Base-by-base conservation (phyloP, 1,140 invertebrate species). In the Apis cerana region DNA sequence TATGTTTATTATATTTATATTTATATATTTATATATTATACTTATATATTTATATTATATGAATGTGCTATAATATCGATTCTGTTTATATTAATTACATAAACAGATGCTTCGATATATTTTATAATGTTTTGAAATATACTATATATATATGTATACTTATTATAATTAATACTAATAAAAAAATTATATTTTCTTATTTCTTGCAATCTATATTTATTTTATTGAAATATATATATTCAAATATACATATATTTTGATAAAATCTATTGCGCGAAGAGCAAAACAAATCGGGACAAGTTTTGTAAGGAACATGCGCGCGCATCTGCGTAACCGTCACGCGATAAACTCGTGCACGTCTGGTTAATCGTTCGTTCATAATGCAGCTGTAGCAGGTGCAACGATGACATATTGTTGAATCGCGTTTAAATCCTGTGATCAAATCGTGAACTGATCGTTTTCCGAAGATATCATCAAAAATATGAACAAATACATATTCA, bases 371-470 rank as follows among this genome's bases (percentile, higher is more conserved):
- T 52, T 17, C 15, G 65, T 61, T 48, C 23, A 59, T 62, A 54
- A 58, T 85, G 82, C 70, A 80, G 64, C 74, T 80, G 75, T 27
- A 64, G 81, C 84, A 85, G 75, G 82, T 85, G 82, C 75, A 83
- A 8, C 52, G 43, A 13, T 50, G 33, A 62, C 27, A 12, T 50
- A 19, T 64, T 11, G 13, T 69, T n/a, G 27, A 70, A 8, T 82
- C 56, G 58, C 17, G 33, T 54, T 19, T 56, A 54, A 62, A 50
- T 8, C 21, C 67, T 2, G 21, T 50, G 67, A n/a, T 33, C 68
- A 50, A 70, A 27, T 70, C 48, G 0, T 1, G 1, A 13, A 70
- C 21, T n/a, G 23, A 58, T 72, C 59, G 23, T 19, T 71, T 2
- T 15, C 5, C 2, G 17, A 0, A 19, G n/a, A 71, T 54, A 71